Percentiles rank a stretch among this genome's conserved stretches.
These are phyloP conservation scores for Petrolisthes cinctipes DNA, from an alignment of 2,888 invertebrate genomes.

Conservation along the genomic window DNA sequence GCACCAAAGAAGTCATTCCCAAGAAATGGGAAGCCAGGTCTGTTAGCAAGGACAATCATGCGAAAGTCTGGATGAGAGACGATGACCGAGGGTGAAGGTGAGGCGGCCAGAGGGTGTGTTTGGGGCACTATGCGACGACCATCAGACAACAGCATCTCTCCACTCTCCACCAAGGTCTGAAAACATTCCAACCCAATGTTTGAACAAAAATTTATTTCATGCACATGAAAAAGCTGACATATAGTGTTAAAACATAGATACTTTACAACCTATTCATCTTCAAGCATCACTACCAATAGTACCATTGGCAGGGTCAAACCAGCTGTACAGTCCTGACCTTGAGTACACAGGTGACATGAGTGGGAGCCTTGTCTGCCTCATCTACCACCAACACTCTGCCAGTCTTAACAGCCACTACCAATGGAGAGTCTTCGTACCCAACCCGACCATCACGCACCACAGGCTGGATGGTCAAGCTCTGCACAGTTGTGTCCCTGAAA, in stretches of 20 bases:
- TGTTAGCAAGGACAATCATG: slow-evolving; percentile 93
- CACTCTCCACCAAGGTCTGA: slow-evolving; percentile 89
- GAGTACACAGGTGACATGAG: slow-evolving; percentile 94
- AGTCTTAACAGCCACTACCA: slow-evolving; percentile 89
- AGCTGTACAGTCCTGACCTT: slow-evolving; percentile 72
- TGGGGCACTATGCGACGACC: slow-evolving; percentile 86
- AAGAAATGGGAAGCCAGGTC: slow-evolving; percentile 97
- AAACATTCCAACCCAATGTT: slow-evolving; percentile 49
- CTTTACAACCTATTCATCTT: neutral
- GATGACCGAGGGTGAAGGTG: slow-evolving; percentile 75
- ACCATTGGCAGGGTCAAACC: too few relatives aligned
- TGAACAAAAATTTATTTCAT: too few relatives aligned
- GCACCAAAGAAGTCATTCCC: slow-evolving; percentile 96
- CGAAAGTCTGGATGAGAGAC: slow-evolving; percentile 91
- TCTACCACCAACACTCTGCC: slow-evolving; percentile 94
- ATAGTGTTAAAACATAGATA: too few relatives aligned
- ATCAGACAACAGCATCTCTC: slow-evolving; percentile 88
- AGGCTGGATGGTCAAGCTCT: slow-evolving; percentile 90
- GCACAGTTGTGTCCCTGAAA: slow-evolving; percentile 90
- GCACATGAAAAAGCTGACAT: too few relatives aligned
- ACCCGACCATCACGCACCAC: slow-evolving; percentile 84
- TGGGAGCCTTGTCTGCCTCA: slow-evolving; percentile 97
- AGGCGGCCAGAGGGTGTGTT: slow-evolving; percentile 68
- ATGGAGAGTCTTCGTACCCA: slow-evolving; percentile 89
- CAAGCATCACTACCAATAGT: neutral